phyloP scores from a whole-genome alignment of 2,888 invertebrate species.

The Galerucella pusilla region DNA sequence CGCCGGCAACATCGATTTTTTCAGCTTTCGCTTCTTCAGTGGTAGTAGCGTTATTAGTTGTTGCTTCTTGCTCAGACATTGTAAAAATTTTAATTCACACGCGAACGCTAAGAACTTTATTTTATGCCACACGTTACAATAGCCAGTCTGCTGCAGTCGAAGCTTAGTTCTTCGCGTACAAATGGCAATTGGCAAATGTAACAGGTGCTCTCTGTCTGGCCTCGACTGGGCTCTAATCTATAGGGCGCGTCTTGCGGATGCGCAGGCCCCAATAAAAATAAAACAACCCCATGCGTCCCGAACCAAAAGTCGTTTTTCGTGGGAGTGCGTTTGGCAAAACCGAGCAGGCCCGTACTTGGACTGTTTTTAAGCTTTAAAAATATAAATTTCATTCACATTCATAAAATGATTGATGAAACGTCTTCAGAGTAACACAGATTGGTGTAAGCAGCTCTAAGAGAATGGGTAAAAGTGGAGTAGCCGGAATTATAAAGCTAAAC shows the following conservation, averaged over 20 bases:
- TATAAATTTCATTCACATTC: neutral
- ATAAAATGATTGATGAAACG: too few species aligned
- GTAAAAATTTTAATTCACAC: neutral
- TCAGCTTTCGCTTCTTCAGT: slow-evolving; percentile 54
- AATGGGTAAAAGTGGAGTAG: too few species aligned
- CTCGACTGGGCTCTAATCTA: slow-evolving; percentile 46
- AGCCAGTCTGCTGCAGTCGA: neutral
- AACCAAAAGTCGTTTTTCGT: slow-evolving; percentile 21
- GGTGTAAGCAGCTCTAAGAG: too few species aligned
- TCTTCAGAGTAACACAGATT: too few species aligned
- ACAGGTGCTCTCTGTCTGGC: slow-evolving; percentile 54
- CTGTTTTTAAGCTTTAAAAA: slow-evolving; percentile 4
- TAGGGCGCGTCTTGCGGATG: slow-evolving; percentile 58
- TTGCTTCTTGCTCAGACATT: slow-evolving; percentile 56
- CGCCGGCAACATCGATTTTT: slow-evolving; percentile 48
- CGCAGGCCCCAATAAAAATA: slow-evolving; percentile 55
- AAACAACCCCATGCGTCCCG: slow-evolving; percentile 48
- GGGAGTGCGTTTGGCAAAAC: slow-evolving; percentile 28
- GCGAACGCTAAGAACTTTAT: neutral
- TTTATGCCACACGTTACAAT: neutral
- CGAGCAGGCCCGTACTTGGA: slow-evolving; percentile 17
- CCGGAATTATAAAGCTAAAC: too few species aligned
- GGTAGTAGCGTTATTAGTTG: slow-evolving; percentile 46
- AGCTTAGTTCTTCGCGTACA: neutral
- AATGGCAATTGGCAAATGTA: slow-evolving; percentile 43